Evolutionary conservation across 2,888 invertebrate species (phyloP).

Genomic region (Drosophila engyochracea): DNA sequence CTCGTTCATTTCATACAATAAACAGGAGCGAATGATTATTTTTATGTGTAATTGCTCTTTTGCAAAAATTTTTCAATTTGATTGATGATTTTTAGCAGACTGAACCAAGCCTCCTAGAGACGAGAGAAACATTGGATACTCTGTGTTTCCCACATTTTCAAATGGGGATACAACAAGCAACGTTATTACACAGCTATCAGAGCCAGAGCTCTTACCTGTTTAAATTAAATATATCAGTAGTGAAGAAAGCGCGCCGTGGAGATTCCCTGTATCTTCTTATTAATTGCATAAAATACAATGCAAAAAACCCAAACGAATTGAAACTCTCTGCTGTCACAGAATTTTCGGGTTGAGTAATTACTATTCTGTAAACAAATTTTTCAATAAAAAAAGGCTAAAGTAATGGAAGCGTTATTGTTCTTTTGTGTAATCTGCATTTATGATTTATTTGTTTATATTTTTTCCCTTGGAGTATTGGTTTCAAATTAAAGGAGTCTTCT

Average conservation of each 20-base stretch:
- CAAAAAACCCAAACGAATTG: no score
- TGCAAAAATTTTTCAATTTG: neutral
- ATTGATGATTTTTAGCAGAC: slow-evolving; percentile 29
- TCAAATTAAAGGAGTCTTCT: no score
- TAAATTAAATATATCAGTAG: neutral
- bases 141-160: neutral
- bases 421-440: no score
- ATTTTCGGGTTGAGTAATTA: neutral
- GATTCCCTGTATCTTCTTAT: neutral
- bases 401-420: no score
- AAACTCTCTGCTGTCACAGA: neutral
- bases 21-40: slow-evolving; percentile 19
- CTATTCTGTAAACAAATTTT: no score
- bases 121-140: neutral
- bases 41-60: neutral
- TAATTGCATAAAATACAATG: neutral
- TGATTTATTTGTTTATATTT: no score
- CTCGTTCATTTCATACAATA: slow-evolving; percentile 23
- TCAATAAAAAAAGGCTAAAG: no score
- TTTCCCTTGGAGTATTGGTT: no score
- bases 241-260: neutral
- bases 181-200: neutral
- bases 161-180: neutral
- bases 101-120: no score
- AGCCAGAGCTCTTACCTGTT: neutral